These are phyloP conservation scores for Odontothrips loti DNA, from an alignment of 2,888 invertebrate genomes.

Conservation along the genomic window DNA sequence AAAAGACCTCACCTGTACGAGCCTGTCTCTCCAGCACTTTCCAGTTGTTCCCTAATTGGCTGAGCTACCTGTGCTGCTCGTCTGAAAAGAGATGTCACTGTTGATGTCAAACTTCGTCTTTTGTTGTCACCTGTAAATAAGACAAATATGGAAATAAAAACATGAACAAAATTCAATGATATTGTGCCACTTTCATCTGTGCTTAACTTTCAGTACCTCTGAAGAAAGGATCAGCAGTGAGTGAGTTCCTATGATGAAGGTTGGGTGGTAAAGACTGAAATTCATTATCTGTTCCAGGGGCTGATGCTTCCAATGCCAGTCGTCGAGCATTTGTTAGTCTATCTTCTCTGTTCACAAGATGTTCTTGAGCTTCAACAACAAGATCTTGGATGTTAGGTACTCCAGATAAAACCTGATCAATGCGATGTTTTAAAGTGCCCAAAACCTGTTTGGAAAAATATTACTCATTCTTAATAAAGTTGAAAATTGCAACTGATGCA, in stretches of 20 bases:
- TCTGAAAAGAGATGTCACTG: slow-evolving; percentile 70
- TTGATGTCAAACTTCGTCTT: slow-evolving; percentile 69
- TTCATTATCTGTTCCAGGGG: slow-evolving; percentile 41
- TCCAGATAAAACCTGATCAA: slow-evolving; percentile 70
- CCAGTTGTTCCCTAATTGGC: slow-evolving; percentile 41
- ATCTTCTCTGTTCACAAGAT: slow-evolving; percentile 74
- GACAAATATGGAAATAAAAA: not conserved
- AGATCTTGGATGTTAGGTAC: slow-evolving; percentile 58
- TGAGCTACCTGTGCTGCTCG: slow-evolving; percentile 47
- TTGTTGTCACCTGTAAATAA: slow-evolving; percentile 56
- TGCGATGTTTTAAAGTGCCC: slow-evolving; percentile 75
- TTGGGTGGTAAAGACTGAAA: not conserved
- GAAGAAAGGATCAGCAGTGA: slow-evolving; percentile 43
- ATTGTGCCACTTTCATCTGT: slow-evolving; percentile 2
- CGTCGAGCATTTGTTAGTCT: slow-evolving; percentile 65
- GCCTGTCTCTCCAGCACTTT: slow-evolving; percentile 41
- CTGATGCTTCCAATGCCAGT: slow-evolving; percentile 53
- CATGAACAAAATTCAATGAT: not conserved
- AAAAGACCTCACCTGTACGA: slow-evolving; percentile 39
- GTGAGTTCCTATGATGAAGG: not conserved
- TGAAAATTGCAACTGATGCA: slow-evolving; percentile 1
- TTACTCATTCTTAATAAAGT: not conserved
- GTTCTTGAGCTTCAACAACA: slow-evolving; percentile 72
- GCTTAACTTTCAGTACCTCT: slow-evolving; percentile 43
- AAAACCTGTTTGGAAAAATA: slow-evolving; percentile 55